These are phyloP conservation scores for Colistium nudipinnis DNA, from an alignment of 2,113 vertebrate species.

Conservation along the genomic window DNA sequence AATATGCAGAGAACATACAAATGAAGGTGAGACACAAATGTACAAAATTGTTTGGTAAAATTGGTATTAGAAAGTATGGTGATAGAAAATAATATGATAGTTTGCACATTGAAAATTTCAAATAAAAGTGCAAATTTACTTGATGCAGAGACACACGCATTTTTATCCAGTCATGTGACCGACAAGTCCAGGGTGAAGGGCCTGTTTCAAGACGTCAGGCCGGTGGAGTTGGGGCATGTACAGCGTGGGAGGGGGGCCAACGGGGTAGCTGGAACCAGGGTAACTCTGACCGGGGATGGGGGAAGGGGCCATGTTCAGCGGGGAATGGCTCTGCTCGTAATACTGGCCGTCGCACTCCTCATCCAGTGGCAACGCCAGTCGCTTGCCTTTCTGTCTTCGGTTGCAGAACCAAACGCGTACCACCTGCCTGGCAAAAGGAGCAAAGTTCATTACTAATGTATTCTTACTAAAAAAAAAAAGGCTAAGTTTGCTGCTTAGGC, in stretches of 20 bases:
- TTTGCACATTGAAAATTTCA: too few species aligned
- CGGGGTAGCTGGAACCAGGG: constrained; percentile 59
- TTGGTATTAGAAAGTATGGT: too few species aligned
- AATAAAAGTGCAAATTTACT: neutral
- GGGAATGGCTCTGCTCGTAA: constrained; percentile 79
- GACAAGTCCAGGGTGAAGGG: constrained; percentile 81
- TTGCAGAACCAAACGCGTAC: constrained; percentile 94
- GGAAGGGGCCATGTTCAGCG: constrained; percentile 65
- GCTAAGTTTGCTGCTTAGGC: constrained; percentile 63
- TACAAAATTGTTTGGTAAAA: constrained; percentile 17
- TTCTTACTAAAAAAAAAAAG: neutral
- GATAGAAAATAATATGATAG: neutral
- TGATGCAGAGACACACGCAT: constrained; percentile 4
- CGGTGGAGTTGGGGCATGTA: constrained; percentile 83
- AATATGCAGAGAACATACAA: constrained; percentile 44
- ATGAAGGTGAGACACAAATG: neutral
- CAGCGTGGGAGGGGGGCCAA: constrained; percentile 71
- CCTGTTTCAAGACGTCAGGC: constrained; percentile 80
- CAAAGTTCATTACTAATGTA: too few species aligned
- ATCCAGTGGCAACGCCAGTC: constrained; percentile 82
- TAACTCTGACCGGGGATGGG: constrained; percentile 76
- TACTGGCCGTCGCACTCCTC: constrained; percentile 83
- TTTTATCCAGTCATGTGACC: constrained; percentile 78
- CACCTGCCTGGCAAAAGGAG: constrained; percentile 81
- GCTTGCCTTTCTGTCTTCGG: constrained; percentile 84